Percentiles rank a stretch among this genome's conserved stretches.
phyloP scores from a whole-genome alignment of 2,888 invertebrate genomes.

The Drosophila acutilabella region DNA sequence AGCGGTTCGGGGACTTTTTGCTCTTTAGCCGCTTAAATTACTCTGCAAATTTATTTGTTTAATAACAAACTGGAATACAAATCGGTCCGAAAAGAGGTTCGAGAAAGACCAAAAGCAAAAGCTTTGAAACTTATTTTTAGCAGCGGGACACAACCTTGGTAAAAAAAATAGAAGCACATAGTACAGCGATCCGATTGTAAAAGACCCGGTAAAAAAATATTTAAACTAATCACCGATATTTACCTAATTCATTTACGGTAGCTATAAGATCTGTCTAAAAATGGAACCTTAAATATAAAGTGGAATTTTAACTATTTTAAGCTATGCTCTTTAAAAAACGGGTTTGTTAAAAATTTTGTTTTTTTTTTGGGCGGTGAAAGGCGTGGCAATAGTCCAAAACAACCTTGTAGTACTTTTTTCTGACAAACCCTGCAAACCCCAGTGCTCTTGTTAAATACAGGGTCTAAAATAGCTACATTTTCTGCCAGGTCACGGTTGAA shows the following conservation, averaged over 20 bases:
- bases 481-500: constrained; percentile 40
- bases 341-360: too few species aligned
- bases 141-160: constrained; percentile 16
- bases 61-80: constrained; percentile 15
- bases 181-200: neutral
- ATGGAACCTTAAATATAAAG: too few species aligned
- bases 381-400: too few species aligned
- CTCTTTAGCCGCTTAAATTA: constrained; percentile 19
- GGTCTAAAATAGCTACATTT: neutral
- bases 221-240: too few species aligned
- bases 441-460: neutral
- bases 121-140: neutral
- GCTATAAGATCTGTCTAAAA: too few species aligned
- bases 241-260: too few species aligned
- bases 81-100: neutral
- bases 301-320: too few species aligned
- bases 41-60: constrained; percentile 18
- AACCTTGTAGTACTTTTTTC: too few species aligned
- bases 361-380: too few species aligned
- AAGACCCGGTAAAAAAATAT: neutral
- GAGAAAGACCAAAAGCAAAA: constrained; percentile 5
- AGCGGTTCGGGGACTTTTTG: neutral
- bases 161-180: neutral
- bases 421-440: too few species aligned
- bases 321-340: too few species aligned